Evolutionary conservation across 1,140 invertebrate genomes (phyloP).

Genomic region (Pararge aegeria): DNA sequence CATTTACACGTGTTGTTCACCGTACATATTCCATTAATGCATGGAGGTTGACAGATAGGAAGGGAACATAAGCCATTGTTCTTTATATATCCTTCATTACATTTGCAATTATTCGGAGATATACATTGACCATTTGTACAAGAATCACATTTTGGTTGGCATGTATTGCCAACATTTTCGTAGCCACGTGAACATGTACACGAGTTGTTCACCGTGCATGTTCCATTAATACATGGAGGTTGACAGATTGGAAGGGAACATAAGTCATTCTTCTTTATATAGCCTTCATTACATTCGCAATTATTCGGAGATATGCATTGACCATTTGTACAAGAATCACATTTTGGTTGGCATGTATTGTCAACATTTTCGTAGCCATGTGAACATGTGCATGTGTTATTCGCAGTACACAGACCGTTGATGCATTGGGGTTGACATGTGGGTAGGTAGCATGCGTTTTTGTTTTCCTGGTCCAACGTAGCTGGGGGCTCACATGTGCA

Average conservation of each 20-base stretch:
- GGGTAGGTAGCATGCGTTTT: constrained; percentile 63
- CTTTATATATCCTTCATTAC: too few relatives aligned
- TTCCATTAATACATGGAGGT: constrained; percentile 33
- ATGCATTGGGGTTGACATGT: constrained; percentile 74
- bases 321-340: constrained; percentile 71
- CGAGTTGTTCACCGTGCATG: constrained; percentile 27
- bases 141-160: constrained; percentile 66
- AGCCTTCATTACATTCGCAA: constrained; percentile 35
- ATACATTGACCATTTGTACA: constrained; percentile 67
- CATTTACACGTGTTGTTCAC: constrained; percentile 38
- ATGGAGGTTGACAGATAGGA: constrained; percentile 70
- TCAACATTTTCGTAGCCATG: constrained; percentile 33
- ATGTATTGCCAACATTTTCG: constrained; percentile 33
- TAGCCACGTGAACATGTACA: constrained; percentile 41
- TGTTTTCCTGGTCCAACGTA: constrained; percentile 35
- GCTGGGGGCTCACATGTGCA: constrained; percentile 74
- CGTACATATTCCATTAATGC: constrained; percentile 69
- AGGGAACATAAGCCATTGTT: constrained; percentile 58
- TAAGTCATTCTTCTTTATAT: constrained; percentile 18
- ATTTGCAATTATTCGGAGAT: too few relatives aligned
- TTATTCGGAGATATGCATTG: constrained; percentile 27
- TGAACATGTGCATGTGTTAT: constrained; percentile 36
- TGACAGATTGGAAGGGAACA: constrained; percentile 57
- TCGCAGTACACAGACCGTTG: constrained; percentile 59
- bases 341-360: constrained; percentile 65